Conservation (phyloP, 1,140 invertebrate genomes). For the Drosophila elegans region DNA sequence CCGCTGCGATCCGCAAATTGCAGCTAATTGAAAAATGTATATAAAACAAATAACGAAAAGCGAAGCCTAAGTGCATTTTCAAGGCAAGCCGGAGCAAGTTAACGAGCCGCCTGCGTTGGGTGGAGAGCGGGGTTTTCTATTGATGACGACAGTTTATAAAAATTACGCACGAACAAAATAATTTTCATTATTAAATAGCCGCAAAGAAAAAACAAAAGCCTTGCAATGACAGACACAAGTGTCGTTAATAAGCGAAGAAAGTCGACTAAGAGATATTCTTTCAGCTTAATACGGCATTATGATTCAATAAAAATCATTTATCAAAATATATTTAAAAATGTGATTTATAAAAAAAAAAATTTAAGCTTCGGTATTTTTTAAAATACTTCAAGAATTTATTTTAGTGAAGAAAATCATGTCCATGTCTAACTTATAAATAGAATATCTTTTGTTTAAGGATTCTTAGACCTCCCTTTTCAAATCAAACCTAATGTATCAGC, state of each 20-base stretch:
- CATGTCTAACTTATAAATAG: too few species aligned
- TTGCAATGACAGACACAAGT: constrained; percentile 23
- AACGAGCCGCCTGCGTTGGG: constrained; percentile 45
- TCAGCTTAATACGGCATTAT: not conserved
- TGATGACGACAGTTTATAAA: constrained; percentile 82
- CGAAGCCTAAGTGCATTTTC: constrained; percentile 80
- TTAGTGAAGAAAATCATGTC: too few species aligned
- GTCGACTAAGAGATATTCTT: constrained; percentile 3
- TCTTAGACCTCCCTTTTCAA: not conserved
- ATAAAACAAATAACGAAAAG: constrained; percentile 57
- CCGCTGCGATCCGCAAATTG: constrained; percentile 54
- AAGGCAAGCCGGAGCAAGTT: constrained; percentile 67
- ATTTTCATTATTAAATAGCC: constrained; percentile 73
- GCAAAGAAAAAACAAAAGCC: constrained; percentile 25
- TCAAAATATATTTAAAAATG: too few species aligned
- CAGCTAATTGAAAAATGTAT: constrained; percentile 76
- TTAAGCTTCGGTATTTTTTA: too few species aligned
- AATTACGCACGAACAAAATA: constrained; percentile 73
- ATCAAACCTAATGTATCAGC: too few species aligned
- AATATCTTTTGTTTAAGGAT: too few species aligned
- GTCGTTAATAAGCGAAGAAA: not conserved
- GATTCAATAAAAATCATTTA: not conserved
- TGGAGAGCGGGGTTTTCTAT: constrained; percentile 24
- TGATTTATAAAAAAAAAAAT: too few species aligned
- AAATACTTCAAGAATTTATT: too few species aligned